Evolutionary conservation across 1,140 invertebrate species (phyloP).

Genomic region (Zelostemma sp.): DNA sequence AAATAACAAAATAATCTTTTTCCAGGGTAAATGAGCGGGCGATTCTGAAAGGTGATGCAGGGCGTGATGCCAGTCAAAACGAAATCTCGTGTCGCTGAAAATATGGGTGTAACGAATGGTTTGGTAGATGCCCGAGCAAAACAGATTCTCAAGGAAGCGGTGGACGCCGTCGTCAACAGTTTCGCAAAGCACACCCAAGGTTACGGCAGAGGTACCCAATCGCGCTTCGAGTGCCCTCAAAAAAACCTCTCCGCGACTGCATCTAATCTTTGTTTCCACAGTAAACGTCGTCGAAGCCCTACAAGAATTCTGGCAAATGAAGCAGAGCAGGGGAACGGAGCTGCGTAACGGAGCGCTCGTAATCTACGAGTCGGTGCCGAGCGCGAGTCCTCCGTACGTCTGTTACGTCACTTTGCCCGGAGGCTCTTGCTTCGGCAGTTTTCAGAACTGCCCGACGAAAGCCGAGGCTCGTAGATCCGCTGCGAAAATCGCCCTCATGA

Average conservation of each 20-base stretch:
- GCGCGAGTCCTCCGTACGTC: constrained; percentile 90
- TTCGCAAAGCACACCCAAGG: constrained; percentile 84
- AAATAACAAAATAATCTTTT: no score
- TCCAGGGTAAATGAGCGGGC: constrained; percentile 44
- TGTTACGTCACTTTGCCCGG: constrained; percentile 96
- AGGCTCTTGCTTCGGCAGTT: constrained; percentile 95
- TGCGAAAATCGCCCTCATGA: constrained; percentile 96
- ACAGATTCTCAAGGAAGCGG: constrained; percentile 81
- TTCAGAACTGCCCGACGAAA: constrained; percentile 95
- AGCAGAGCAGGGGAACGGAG: constrained; percentile 88
- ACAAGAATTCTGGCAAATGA: constrained; percentile 98
- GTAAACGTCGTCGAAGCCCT: constrained; percentile 96
- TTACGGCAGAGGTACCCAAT: constrained; percentile 76
- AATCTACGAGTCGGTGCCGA: constrained; percentile 94
- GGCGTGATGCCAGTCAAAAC: constrained; percentile 68
- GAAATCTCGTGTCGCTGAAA: constrained; percentile 65
- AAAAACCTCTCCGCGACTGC: no score
- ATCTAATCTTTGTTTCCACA: constrained; percentile 57
- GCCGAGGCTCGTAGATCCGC: constrained; percentile 93
- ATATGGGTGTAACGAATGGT: constrained; percentile 64
- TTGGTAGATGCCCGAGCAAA: constrained; percentile 76
- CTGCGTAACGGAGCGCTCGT: constrained; percentile 91
- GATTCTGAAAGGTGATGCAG: constrained; percentile 54
- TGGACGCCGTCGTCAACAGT: constrained; percentile 83
- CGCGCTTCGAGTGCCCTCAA: no score